Conservation (phyloP, 2,797 vertebrate species). For the Luscinia luscinia region DNA sequence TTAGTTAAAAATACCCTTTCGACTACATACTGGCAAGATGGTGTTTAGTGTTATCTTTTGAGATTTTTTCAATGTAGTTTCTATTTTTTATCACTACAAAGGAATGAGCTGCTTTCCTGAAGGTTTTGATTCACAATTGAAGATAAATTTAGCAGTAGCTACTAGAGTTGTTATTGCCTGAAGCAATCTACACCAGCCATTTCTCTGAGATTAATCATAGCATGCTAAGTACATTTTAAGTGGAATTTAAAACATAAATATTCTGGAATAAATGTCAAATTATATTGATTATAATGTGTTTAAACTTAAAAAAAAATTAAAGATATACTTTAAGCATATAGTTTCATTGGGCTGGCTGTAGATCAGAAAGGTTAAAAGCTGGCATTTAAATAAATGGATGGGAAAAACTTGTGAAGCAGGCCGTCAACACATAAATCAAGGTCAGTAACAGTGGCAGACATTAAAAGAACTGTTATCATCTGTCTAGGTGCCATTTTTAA, state of each 20-base stretch:
- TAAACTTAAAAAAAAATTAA: background rate
- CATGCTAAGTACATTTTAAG: background rate
- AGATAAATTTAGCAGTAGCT: constrained; percentile 5
- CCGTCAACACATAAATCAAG: background rate
- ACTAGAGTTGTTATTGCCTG: background rate
- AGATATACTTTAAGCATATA: background rate
- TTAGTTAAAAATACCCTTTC: background rate
- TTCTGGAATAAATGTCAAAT: background rate
- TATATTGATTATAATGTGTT: background rate
- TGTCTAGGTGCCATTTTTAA: background rate
- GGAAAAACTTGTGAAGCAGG: background rate
- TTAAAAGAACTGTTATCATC: background rate
- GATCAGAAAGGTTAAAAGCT: background rate
- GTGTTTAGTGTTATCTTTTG: background rate
- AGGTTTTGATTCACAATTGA: background rate
- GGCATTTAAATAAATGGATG: background rate
- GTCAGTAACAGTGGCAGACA: background rate
- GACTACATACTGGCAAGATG: background rate
- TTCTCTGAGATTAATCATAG: background rate
- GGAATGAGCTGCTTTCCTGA: background rate
- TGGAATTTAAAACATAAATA: background rate
- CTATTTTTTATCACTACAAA: background rate
- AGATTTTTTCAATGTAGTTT: background rate
- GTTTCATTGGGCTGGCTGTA: background rate
- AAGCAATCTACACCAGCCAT: background rate